These are phyloP conservation scores for Aphelenchoides fujianensis DNA, from an alignment of 1,140 invertebrate species.

Conservation along the genomic window DNA sequence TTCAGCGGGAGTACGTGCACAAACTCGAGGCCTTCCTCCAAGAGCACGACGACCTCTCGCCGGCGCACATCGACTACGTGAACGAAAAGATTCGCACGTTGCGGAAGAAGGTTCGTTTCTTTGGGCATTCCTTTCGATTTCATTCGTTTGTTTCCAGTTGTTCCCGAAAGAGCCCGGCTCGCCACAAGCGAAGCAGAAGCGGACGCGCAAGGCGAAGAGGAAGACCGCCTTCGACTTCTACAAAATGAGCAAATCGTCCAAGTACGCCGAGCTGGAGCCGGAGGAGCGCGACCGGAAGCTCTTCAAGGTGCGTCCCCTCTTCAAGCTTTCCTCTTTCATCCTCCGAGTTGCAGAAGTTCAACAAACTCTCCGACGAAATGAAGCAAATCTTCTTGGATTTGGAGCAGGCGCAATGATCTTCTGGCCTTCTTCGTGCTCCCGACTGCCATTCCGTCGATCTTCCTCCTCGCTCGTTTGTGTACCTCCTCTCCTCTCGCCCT, in stretches of 20 bases:
- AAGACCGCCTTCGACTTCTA: constrained; percentile 11
- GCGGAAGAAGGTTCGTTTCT: background rate
- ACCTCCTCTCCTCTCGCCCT: too few species aligned
- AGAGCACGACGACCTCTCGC: background rate
- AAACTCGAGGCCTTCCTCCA: background rate
- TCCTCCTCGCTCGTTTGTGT: too few species aligned
- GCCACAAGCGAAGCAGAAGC: too few species aligned
- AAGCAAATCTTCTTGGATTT: background rate
- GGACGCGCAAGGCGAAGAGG: background rate
- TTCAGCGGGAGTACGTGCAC: background rate
- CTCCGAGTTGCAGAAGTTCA: background rate
- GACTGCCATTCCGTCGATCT: too few species aligned
- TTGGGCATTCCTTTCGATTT: background rate
- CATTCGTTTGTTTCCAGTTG: background rate
- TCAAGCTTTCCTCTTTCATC: background rate
- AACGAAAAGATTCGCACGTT: background rate
- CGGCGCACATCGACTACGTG: background rate
- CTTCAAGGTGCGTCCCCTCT: background rate
- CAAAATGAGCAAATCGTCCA: background rate
- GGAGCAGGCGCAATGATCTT: background rate
- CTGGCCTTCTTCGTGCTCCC: too few species aligned
- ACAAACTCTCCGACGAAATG: constrained; percentile 4
- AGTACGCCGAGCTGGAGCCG: background rate
- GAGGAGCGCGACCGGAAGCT: background rate
- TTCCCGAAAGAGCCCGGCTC: background rate